These are phyloP conservation scores for Sarcophaga carnaria DNA, from an alignment of 2,888 invertebrate species.

Conservation along the genomic window DNA sequence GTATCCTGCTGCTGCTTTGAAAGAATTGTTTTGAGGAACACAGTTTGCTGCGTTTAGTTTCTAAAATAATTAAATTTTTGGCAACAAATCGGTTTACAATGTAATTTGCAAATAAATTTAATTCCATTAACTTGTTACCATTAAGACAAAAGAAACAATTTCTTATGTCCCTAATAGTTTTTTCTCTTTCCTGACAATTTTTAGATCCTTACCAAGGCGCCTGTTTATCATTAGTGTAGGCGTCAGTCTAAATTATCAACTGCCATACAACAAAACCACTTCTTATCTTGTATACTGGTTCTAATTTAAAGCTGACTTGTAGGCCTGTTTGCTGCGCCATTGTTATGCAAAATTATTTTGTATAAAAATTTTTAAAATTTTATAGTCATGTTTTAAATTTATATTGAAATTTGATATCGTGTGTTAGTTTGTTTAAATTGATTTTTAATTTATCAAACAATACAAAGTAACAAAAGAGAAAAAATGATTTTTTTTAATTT, in stretches of 20 bases:
- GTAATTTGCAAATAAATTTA: conserved; percentile 59
- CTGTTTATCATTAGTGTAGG: conserved; percentile 54
- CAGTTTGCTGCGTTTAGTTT: conserved; percentile 23
- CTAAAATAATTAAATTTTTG: conserved; percentile 38
- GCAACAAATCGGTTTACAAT: conserved; percentile 39
- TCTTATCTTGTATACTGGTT: no score
- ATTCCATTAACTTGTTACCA: conserved; percentile 59
- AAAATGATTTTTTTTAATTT: neutral
- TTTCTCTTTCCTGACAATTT: conserved; percentile 16
- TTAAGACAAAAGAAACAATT: neutral
- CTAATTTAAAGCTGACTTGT: neutral
- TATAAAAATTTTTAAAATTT: neutral
- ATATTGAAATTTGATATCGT: neutral
- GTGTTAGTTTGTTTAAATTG: conserved; percentile 17
- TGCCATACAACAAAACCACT: no score
- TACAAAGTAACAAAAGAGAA: neutral
- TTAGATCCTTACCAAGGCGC: conserved; percentile 38
- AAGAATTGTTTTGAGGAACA: neutral
- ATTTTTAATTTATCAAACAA: conserved; percentile 16
- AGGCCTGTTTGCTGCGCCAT: neutral
- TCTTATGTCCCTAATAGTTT: no score
- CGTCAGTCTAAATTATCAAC: conserved; percentile 18
- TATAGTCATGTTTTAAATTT: neutral
- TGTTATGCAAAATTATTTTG: neutral
- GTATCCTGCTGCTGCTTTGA: conserved; percentile 68